Base-by-base conservation (phyloP, 1,140 invertebrate genomes). In the Goniozus legneri region DNA sequence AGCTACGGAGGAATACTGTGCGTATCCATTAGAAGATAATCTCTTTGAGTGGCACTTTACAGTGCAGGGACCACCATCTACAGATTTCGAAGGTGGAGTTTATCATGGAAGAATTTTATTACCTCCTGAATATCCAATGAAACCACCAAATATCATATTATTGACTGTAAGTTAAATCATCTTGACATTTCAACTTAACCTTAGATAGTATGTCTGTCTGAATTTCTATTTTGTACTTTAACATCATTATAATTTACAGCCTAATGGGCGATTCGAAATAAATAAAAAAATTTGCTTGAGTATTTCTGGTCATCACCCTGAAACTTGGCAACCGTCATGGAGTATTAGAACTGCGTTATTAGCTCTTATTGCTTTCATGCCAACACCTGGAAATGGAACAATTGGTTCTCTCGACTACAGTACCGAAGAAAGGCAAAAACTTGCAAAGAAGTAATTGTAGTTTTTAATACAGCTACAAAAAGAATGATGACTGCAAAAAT, bases 1-100 rank as follows among this genome's bases (percentile, higher is more conserved):
- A 49, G 82, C 92, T 13, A 95, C 92, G 12, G 90, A 94, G 64
- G 89, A 96, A 68, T 97, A 94, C 71, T 88, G 79, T 77, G 94
- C 93, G 15, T 85, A 85, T 60, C 95, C 95, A 18, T 71, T 97
- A 13, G 92, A 97, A 70, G 93, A 97, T 62, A 97, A 97, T 77
- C 73, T 98, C 19, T 98, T 97, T 77, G 95, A 98, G 71, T 97
- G 95, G 95, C 95, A 98, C 76, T 98, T 97, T 71, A 97, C 95
- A 0, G 85, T 97, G 7, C 79, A 88, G 65, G 94, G 94, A 10
- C 91, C 92, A 19, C 80, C 82, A 22, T 88, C 87, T 3, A 87
- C 89, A 0, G 92, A 95, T 33, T 97, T 95, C 77, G 88, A 91
- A 56, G 87, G 84, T 47, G 93, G 93, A 24, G 78, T 94, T 48